Evolutionary conservation across 2,113 vertebrate genomes (phyloP).

Genomic region (Hippoglossus stenolepis): DNA sequence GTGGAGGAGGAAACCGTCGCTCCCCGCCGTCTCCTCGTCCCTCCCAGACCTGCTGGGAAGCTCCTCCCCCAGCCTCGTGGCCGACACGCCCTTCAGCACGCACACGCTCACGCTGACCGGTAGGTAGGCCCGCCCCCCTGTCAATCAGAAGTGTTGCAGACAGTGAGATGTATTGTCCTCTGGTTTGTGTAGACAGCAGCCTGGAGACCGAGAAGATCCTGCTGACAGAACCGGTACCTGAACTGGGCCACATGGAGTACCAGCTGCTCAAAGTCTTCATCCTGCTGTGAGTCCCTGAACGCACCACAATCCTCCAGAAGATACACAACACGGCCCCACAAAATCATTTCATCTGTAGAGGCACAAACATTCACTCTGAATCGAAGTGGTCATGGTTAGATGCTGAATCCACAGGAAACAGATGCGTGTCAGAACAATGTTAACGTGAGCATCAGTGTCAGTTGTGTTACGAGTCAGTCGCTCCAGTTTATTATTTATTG

Average conservation of each 20-base stretch:
- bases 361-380: neutral
- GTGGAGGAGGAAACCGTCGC: constrained; percentile 90
- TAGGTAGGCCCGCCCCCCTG: constrained; percentile 11
- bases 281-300: constrained; percentile 61
- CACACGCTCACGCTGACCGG: constrained; percentile 65
- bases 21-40: constrained; percentile 68
- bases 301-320: neutral
- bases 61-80: constrained; percentile 81
- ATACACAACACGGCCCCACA: neutral
- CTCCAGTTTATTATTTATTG: neutral
- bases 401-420: too few species aligned
- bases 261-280: constrained; percentile 72
- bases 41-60: constrained; percentile 82
- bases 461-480: too few species aligned
- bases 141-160: neutral
- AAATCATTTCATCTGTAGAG: too few species aligned
- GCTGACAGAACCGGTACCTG: constrained; percentile 67
- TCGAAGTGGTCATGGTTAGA: too few species aligned
- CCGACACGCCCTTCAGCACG: constrained; percentile 59
- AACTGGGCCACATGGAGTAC: constrained; percentile 62
- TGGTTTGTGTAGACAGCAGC: constrained; percentile 46
- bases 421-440: too few species aligned
- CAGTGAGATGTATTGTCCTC: neutral
- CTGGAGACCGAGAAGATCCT: constrained; percentile 65
- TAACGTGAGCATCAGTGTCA: too few species aligned